Conservation (phyloP, 2,888 invertebrate genomes). For the Tricholauxania praeusta region DNA sequence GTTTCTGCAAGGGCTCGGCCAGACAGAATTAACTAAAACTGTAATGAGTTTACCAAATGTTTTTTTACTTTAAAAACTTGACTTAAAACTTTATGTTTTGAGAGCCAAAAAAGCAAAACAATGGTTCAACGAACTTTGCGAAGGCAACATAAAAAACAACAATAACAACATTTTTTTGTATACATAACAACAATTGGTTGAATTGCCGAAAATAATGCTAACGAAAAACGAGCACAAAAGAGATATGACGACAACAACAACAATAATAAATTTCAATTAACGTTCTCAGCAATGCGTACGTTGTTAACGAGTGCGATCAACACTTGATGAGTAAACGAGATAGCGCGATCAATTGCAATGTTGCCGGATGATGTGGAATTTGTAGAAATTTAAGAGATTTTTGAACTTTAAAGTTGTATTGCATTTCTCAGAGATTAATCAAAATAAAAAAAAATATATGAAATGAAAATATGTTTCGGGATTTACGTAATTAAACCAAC, state of each 20-base stretch:
- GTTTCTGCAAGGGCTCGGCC: too few relatives aligned
- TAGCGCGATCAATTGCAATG: background rate
- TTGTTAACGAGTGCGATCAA: background rate
- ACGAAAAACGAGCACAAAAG: background rate
- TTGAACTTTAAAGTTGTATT: too few relatives aligned
- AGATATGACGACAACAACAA: background rate
- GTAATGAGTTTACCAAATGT: too few relatives aligned
- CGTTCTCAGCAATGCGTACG: background rate
- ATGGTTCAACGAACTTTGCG: background rate
- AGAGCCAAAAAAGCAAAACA: background rate
- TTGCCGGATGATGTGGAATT: background rate
- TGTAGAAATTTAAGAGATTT: background rate
- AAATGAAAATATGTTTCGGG: too few relatives aligned
- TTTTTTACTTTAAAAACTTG: too few relatives aligned
- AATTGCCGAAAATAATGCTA: conserved; percentile 4
- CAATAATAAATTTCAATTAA: background rate
- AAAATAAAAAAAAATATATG: too few relatives aligned
- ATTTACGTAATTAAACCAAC: too few relatives aligned
- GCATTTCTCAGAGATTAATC: too few relatives aligned
- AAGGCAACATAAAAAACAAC: background rate
- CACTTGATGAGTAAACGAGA: too few relatives aligned
- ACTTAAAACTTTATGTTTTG: background rate
- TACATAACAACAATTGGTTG: conserved; percentile 2
- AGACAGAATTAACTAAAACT: too few relatives aligned
- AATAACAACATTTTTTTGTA: background rate